Base-by-base conservation (phyloP, 1,140 invertebrate species). In the Eupeodes corollae region DNA sequence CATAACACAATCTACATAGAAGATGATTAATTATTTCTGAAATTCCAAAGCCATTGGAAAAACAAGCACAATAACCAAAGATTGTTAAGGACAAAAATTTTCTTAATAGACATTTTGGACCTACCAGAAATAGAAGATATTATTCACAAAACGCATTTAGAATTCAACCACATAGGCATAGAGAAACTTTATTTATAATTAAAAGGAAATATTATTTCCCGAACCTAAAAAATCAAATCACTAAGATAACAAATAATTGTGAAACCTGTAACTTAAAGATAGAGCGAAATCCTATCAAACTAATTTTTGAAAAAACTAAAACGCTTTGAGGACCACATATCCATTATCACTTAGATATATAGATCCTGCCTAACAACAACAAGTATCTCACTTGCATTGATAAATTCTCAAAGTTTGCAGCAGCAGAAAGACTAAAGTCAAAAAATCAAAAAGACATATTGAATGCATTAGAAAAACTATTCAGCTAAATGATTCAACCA, bases 191-290 rank as follows among this genome's bases (percentile, higher is more conserved):
- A 45, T 31, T 46, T 41, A 31, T 21, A 52, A 34, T 21, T 53
- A 34, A 47, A 49, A 49, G 9, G 46, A 46, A 47, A 14, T 54
- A 45, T 42, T 57, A 51, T 48, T 51, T 45, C 33, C 51, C 54
- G 9, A 48, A 56, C 38, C 44, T 58, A 34, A 35, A 48, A 50
- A 48, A 31, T 8, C 31, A 42, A 32, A 52, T 55, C 2, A 48
- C 14, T 11, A 51, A 53, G 42, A 37, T 49, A 6, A 51, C 53
- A 32, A 57, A 51, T 43, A 41, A 48, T 44, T 55, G 49, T 30
- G 37, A 51, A 35, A 54, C 34, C 2, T 57, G 56, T 44, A 35
- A 50, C 42, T 33, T n/a, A 6, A 57, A 57, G 47, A 45, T 49
- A 26, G 53, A 57, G 42, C 49, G 53, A 50, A 47, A 53, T 32